These are phyloP conservation scores for Nanger granti DNA, from an alignment of 2,113 vertebrate species.

Conservation along the genomic window DNA sequence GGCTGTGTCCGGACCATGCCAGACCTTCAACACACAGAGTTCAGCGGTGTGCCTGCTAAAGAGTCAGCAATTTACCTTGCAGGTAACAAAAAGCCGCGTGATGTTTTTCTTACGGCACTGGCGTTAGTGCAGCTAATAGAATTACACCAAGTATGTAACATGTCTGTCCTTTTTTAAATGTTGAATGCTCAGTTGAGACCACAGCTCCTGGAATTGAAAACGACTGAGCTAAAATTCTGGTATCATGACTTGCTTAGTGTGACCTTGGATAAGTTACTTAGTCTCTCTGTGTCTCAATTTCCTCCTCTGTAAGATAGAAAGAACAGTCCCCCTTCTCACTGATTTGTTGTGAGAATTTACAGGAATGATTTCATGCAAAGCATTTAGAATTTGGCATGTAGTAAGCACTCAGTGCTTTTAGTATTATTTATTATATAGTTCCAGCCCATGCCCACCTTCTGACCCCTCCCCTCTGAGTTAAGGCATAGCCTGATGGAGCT, in stretches of 20 bases:
- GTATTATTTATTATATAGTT: not conserved
- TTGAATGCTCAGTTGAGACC: not conserved
- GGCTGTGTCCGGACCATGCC: not conserved
- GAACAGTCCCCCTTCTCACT: not conserved
- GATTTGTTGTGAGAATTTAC: not conserved
- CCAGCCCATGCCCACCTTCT: not conserved
- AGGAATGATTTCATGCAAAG: not conserved
- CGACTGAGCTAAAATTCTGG: not conserved
- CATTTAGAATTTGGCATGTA: not conserved
- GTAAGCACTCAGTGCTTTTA: not conserved
- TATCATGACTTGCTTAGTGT: not conserved
- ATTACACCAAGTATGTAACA: not conserved
- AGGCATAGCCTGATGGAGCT: not conserved
- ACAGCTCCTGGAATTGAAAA: not conserved
- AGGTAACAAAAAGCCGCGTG: not conserved
- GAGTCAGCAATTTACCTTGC: not conserved
- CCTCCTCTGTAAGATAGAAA: not conserved
- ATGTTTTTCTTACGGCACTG: not conserved
- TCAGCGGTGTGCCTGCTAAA: not conserved
- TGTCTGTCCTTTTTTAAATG: not conserved
- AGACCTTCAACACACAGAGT: not conserved
- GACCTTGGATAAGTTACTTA: not conserved
- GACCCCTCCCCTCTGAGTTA: not conserved
- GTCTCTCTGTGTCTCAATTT: slow-evolving; percentile 18
- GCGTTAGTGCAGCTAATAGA: not conserved